Evolutionary conservation across 2,888 invertebrate genomes (phyloP), one percentile per base, ranked within the genome.

Genomic region (Callinectes sapidus): DNA sequence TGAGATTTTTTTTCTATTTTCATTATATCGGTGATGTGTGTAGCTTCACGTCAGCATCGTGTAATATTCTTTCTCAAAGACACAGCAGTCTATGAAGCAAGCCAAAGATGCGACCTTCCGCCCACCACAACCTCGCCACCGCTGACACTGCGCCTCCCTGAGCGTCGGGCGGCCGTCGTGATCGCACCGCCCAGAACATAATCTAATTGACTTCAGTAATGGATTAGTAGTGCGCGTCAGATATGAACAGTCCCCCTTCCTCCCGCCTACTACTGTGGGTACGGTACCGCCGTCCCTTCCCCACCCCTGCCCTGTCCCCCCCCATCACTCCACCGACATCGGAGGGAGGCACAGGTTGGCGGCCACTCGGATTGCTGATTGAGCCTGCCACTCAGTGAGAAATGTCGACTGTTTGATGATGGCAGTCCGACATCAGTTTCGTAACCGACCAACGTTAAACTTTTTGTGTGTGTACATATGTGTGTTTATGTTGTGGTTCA

Each of bases 201-300:
- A 81, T 32, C 81, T 81, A 81, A 81, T 81, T 32, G 81, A 81
- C 35, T 35, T 81, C 81, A 35, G 81, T 35, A 81, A 81, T 81
- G 81, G 81, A 81, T 81, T 81, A 81, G 35, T 81, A 81, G 81
- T 32, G 35, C 81, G 81, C 81, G 81, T 81, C 81, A 81, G 81
- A 81, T 81, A 18, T 32, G 81, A 81, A 35, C 35, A 18, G 35
- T n/a, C 35, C 32, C 16, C 35, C 81, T 32, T 13, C 81, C 13
- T 81, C 32, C 81, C 35, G 16, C 35, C 18, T n/a, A n/a, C n/a
- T n/a, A n/a, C n/a, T n/a, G n/a, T n/a, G n/a, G n/a, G n/a, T 3
- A 8, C 2, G 35, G 16, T n/a, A 16, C 32, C 81, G 32, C n/a
- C 55, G n/a, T 5, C 48, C 23, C n/a, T 35, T 32, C 48, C n/a